These are phyloP conservation scores for Hippocampus barbouri DNA, from an alignment of 2,113 vertebrate species.

Conservation along the genomic window DNA sequence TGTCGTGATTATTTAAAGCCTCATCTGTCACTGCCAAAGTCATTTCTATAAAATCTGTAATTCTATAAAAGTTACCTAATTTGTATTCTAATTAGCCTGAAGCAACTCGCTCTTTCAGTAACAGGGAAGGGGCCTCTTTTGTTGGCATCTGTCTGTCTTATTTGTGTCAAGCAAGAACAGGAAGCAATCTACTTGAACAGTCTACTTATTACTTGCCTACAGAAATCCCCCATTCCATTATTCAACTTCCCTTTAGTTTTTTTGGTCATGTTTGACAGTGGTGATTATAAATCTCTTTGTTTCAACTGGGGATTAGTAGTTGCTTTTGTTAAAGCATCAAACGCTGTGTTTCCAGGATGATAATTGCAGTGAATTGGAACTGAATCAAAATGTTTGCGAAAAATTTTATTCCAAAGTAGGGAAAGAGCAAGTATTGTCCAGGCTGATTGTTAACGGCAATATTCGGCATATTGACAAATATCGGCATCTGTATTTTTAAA, in stretches of 20 bases:
- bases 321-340: not conserved
- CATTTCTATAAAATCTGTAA: slow-evolving; percentile 69
- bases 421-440: too few species aligned
- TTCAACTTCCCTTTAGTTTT: not conserved
- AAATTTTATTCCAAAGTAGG: too few species aligned
- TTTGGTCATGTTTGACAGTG: not conserved
- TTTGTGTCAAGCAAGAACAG: slow-evolving; percentile 44
- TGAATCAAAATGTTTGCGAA: too few species aligned
- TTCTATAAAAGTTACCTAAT: slow-evolving; percentile 72
- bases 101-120: slow-evolving; percentile 66
- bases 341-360: not conserved
- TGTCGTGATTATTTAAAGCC: slow-evolving; percentile 76
- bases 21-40: slow-evolving; percentile 73
- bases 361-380: not conserved
- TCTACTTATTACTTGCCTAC: slow-evolving; percentile 26
- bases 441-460: too few species aligned
- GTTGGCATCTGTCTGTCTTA: slow-evolving; percentile 69
- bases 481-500: too few species aligned
- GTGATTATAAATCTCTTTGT: not conserved
- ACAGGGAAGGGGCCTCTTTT: slow-evolving; percentile 45
- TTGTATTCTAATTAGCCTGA: slow-evolving; percentile 71
- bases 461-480: too few species aligned
- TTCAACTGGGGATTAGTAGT: not conserved
- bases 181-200: slow-evolving; percentile 25
- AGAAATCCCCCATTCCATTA: slow-evolving; percentile 19